Evolutionary conservation across 2,113 vertebrate genomes (phyloP).

Genomic region (Craseonycteris thonglongyai): DNA sequence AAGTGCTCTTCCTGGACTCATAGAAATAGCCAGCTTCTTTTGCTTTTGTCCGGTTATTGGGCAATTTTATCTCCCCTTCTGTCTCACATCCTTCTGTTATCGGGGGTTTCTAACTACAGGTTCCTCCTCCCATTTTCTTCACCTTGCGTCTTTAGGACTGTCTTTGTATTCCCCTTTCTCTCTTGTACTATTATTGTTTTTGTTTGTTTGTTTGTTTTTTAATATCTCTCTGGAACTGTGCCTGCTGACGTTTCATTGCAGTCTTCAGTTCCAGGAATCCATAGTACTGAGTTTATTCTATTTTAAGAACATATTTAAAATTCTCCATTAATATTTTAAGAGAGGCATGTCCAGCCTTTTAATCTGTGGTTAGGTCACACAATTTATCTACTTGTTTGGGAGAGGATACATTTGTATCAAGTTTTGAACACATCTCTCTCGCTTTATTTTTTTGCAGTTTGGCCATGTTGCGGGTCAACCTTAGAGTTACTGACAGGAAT

Average conservation of each 20-base stretch:
- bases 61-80: not conserved
- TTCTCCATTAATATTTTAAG: not conserved
- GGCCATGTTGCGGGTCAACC: not conserved
- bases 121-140: not conserved
- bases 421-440: not conserved
- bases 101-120: not conserved
- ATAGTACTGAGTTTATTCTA: not conserved
- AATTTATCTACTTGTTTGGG: not conserved
- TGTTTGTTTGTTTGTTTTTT: not conserved
- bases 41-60: not conserved
- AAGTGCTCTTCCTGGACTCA: not conserved
- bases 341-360: not conserved
- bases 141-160: not conserved
- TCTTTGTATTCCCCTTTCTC: not conserved
- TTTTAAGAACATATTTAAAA: not conserved
- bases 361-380: not conserved
- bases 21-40: not conserved
- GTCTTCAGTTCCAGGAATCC: not conserved
- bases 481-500: not conserved
- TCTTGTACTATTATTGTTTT: not conserved
- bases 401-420: not conserved
- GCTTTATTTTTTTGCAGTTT: not conserved
- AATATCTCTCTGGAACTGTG: not conserved
- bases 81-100: not conserved
- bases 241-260: not conserved